Base-by-base conservation (phyloP, 1,140 invertebrate genomes). In the Drosophila tristis region DNA sequence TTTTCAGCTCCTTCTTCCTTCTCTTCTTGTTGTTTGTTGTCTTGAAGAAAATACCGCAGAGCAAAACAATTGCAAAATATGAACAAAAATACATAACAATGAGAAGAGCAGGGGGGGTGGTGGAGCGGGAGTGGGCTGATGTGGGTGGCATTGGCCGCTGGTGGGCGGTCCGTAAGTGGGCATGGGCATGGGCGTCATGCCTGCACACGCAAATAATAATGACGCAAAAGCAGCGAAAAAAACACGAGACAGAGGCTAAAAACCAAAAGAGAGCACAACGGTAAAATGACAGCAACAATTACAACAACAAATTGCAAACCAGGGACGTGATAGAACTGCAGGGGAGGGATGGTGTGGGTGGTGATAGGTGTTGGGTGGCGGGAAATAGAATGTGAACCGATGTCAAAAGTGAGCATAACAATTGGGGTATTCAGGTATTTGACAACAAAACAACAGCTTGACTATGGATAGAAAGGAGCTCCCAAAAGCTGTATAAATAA, bases 1-100 rank as follows among this genome's bases (percentile, higher is more conserved):
- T 53, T 51, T 43, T 59, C 48, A 39, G 48, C 61, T 61, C 58
- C 70, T 59, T 45, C 51, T 71, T 78, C 31, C 60, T 31, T 48
- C 25, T 49, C 4, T 53, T 53, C 16, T 78, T 74, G 48, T 57
- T 78, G 39, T 71, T 64, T 74, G 73, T 56, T 74, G 81, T 86
- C 81, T 86, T 87, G 60, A 68, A 74, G 75, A 87, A 89, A 87
- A 87, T 87, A 63, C 79, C 67, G 79, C 82, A 87, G 75, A 77
- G 84, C 62, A 89, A 87, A 70, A 77, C 84, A 87, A 87, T 87
- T 89, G 78, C 85, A 86, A 86, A 87, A 87, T 85, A 85, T 84
- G 80, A 81, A 63, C 74, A 81, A 81, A 86, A 72, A 57, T 70
- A 86, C 67, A 65, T 51, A 71, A 67, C 47, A 63, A 68, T 56